Evolutionary conservation across 2,113 vertebrate species (phyloP), one percentile per base, ranked within the genome.

Genomic region (Danionella cerebrum): DNA sequence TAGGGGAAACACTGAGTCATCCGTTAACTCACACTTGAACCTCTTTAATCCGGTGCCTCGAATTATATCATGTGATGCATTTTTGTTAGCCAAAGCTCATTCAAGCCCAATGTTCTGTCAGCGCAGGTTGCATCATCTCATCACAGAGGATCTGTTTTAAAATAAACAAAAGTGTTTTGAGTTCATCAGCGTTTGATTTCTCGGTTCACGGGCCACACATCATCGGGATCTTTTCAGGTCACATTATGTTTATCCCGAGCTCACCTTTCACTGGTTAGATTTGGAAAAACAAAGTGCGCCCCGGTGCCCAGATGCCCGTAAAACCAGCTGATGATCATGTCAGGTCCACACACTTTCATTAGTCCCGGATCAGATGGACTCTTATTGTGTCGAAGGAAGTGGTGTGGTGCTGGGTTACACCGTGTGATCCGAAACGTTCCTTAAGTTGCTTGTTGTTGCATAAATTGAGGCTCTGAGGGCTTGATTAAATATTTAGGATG

Each of bases 321-420:
- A 72, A 66, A 33, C 29, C 1, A 1, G 19, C 21, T 14, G 5
- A 9, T 24, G 68, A 70, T 78, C 25, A 31, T 76, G 83, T 68
- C 84, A 83, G 63, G 39, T 55, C 84, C 79, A 71, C 85, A 74
- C 54, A 70, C 73, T 72, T 82, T 77, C 67, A 76, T 79, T 71
- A 84, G 78, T 66, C 29, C 67, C 1, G 8, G 76, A 79, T 89
- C 82, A 58, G 69, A 69, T 88, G 10, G 36, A 78, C 55, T 21
- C 77, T 79, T 65, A 69, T 78, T 76, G 69, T 50, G 58, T 31
- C 58, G 7, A 38, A 69, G 72, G 53, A 80, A 65, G 71, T 76
- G 69, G 64, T 44, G 38, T 1, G 6, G 18, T 12, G 44, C 73
- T 36, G 59, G 74, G 79, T 73, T 71, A 83, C 48, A 58, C 45